phyloP scores from a whole-genome alignment of 2,888 invertebrate species.

The Meghimatium bilineatum region DNA sequence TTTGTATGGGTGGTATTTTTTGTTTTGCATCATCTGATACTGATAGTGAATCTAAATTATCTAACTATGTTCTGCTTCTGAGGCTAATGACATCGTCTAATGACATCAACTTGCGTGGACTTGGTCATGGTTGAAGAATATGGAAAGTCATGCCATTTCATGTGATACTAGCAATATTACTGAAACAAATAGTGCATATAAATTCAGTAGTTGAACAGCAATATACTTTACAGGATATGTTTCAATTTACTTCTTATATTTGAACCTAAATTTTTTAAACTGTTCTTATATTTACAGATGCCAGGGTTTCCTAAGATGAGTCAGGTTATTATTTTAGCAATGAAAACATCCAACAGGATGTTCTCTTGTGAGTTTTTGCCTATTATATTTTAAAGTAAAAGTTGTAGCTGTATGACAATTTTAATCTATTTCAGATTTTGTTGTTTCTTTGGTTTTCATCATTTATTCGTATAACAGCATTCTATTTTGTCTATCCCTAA shows the following conservation, averaged over 20 bases:
- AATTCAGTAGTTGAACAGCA: neutral
- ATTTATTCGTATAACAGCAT: neutral
- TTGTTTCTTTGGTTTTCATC: neutral
- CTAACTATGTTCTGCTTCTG: no score
- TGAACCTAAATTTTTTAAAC: neutral
- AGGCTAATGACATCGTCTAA: no score
- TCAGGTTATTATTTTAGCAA: neutral
- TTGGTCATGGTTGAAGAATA: no score
- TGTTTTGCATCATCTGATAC: no score
- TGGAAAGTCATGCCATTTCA: neutral
- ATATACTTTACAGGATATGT: neutral
- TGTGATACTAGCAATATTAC: neutral
- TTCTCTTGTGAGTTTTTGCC: conserved; percentile 13
- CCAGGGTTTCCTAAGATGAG: conserved; percentile 4
- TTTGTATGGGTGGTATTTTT: no score
- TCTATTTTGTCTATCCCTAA: neutral
- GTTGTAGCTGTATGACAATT: neutral
- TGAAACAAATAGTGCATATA: neutral
- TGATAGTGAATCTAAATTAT: no score
- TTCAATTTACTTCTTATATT: neutral
- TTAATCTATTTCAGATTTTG: neutral
- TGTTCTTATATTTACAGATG: neutral
- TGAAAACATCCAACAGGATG: neutral
- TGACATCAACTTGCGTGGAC: no score
- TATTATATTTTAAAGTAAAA: neutral